phyloP scores from a whole-genome alignment of 1,140 invertebrate species.

The Macrostomum lignano region DNA sequence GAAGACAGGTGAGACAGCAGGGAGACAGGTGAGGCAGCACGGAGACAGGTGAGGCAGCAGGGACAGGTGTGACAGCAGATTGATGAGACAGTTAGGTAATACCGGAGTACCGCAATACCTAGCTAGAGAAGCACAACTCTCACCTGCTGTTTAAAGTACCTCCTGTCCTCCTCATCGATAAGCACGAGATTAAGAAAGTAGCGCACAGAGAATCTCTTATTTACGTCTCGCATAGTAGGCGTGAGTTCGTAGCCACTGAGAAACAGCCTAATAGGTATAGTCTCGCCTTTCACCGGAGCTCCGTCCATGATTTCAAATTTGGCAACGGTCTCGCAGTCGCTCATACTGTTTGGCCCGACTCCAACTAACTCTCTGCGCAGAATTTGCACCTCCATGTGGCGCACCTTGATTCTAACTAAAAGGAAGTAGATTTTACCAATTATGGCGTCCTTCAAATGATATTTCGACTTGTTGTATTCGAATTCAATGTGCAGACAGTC shows the following conservation, averaged over 20 bases:
- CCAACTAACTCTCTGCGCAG: slow-evolving; percentile 92
- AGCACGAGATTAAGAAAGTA: slow-evolving; percentile 93
- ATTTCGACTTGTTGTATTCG: slow-evolving; percentile 99
- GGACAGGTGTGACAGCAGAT: no score
- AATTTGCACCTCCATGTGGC: slow-evolving; percentile 99
- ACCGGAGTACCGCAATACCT: no score
- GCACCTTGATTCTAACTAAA: slow-evolving; percentile 92
- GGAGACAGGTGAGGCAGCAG: no score
- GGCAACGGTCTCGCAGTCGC: no score
- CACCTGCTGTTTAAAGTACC: slow-evolving; percentile 98
- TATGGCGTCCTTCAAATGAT: slow-evolving; percentile 95
- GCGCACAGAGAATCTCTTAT: slow-evolving; percentile 92
- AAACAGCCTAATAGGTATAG: slow-evolving; percentile 91
- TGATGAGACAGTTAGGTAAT: no score
- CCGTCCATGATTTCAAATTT: slow-evolving; percentile 99
- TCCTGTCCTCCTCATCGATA: slow-evolving; percentile 89
- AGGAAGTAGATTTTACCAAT: slow-evolving; percentile 99
- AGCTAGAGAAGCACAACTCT: no score
- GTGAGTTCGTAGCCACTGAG: slow-evolving; percentile 87
- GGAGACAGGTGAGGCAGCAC: no score
- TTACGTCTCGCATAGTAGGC: slow-evolving; percentile 94
- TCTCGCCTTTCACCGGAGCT: slow-evolving; percentile 81
- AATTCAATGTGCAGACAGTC: slow-evolving; percentile 99
- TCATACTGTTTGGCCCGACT: no score
- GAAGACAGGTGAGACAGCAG: no score